Evolutionary conservation across 2,888 invertebrate genomes (phyloP), one percentile per base, ranked within the genome.

Genomic region (Gari tellinella): DNA sequence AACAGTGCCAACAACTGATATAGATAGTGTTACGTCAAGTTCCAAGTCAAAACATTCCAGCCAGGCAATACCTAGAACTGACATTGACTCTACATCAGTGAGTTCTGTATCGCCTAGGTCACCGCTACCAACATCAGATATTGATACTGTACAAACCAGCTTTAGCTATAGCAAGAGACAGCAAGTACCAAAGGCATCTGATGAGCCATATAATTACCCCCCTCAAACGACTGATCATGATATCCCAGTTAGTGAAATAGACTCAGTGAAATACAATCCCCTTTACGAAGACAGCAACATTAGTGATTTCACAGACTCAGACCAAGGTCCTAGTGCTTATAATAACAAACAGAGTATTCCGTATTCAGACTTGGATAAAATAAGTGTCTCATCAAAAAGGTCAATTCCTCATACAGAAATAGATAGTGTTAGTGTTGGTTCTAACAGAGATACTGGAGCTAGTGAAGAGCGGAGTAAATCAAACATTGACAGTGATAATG

Each of bases 301-400:
- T 8, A 74, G 74, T 52, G 75, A 75, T 15, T 57, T 57, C 19
- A 66, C 75, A 19, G 75, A 75, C 48, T 69, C 69, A 8, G 75
- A 75, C 43, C 19, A 65, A 57, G 19, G 43, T 8, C 65, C 52
- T 8, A 69, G 69, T 53, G 40, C 69, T 48, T 75, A 70, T 49
- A 62, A 62, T 25, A 31, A 31, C 10, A 31, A 31, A 10, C 31
- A 31, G 10, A 31, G 31, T 10, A 31, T 31, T 31, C 66, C 69
- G 3, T 21, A 21, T 19, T 40, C 25, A 4, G 31, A 31, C 31
- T 31, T 31, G 31, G 31, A 31, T 31, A 31, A 31, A 10, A 31
- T 31, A 4, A 66, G 46, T 37, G 23, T 55, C 26, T 45, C 52
- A 21, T 19, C 37, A 21, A 23, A 17, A 40, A 38, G 43, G 57